Evolutionary conservation across 2,888 invertebrate species (phyloP).

Genomic region (Brachypterus glaber): DNA sequence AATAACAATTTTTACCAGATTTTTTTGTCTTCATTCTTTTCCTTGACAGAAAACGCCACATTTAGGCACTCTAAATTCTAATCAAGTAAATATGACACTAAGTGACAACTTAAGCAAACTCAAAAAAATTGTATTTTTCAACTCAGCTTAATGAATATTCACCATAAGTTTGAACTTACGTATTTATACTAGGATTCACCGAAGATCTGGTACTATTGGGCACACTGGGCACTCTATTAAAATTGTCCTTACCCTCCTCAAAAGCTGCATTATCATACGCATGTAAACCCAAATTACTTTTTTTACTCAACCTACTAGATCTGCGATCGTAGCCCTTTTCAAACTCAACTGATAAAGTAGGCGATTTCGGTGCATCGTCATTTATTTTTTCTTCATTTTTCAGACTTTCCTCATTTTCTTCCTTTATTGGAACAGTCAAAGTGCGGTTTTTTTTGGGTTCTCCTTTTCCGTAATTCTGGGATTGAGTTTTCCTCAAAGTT

Average conservation of each 20-base stretch:
- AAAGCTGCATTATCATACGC: slow-evolving; percentile 25
- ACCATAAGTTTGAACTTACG: slow-evolving; percentile 6
- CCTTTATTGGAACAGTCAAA: slow-evolving; percentile 12
- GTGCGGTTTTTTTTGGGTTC: slow-evolving; percentile 13
- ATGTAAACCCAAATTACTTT: slow-evolving; percentile 5
- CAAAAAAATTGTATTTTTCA: too few species aligned
- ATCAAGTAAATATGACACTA: too few species aligned
- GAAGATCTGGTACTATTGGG: slow-evolving; percentile 21
- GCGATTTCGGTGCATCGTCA: slow-evolving; percentile 7
- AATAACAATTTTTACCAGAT: too few species aligned
- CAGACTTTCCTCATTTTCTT: slow-evolving; percentile 11
- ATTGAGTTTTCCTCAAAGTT: slow-evolving; percentile 21
- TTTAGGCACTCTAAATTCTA: too few species aligned
- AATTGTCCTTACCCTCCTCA: slow-evolving; percentile 16
- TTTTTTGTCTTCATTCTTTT: too few species aligned
- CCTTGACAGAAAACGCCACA: too few species aligned
- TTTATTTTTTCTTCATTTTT: not conserved
- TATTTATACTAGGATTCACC: slow-evolving; percentile 24
- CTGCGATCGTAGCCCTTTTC: slow-evolving; percentile 4
- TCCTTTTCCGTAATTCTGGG: slow-evolving; percentile 21
- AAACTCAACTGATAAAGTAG: slow-evolving; percentile 5
- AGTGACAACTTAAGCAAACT: too few species aligned
- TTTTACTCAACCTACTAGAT: slow-evolving; percentile 15
- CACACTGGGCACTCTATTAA: slow-evolving; percentile 14
- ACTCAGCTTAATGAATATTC: too few species aligned